Base-by-base conservation (phyloP, 2,888 invertebrate species). In the Hybos culiciformis region DNA sequence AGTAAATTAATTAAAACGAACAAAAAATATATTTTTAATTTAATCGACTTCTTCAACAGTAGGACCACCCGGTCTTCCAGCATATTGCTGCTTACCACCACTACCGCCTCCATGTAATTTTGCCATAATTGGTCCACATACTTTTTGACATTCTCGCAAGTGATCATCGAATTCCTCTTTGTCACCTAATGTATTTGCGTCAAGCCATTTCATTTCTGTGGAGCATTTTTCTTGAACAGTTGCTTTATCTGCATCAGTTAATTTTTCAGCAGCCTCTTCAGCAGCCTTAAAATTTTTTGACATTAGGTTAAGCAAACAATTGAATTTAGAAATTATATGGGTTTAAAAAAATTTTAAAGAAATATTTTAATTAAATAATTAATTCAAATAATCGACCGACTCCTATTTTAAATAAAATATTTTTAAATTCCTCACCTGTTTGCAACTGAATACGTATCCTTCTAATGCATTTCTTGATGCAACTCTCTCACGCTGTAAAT, bases 121-220 rank as follows among this genome's bases (percentile, higher is more conserved):
- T 60, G 83, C 75, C 79, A 91, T 88, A 34, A 84, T 71, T 0
- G 88, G 84, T 40, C 77, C 75, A 57, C 85, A 86, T 15, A 80
- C 74, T 15, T 70, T 71, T 59, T 88, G 85, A 17, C 83, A 68
- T 40, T 82, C 78, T 56, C 83, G 80, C 53, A 88, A 65, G 54
- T 79, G 83, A 51, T 80, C 74, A 41, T 88, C 85, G 51, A 79
- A 78, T 52, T 88, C 87, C 8, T 78, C 77, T 53, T 80, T 80
- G 41, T 82, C 79, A 6, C 88, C 90, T 36, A 85, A 67, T 2
- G 77, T 73, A 58, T 90, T 87, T 18, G 68, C 64, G 53, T 92
- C 92, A 29, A 92, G 66, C 91, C 91, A 92, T 11, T 72, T 67
- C 44, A 88, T 70, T 44, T 81, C 78, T 12, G 77, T 75, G 18